Evolutionary conservation across 2,113 vertebrate species (phyloP).

Genomic region (Corapipo altera): DNA sequence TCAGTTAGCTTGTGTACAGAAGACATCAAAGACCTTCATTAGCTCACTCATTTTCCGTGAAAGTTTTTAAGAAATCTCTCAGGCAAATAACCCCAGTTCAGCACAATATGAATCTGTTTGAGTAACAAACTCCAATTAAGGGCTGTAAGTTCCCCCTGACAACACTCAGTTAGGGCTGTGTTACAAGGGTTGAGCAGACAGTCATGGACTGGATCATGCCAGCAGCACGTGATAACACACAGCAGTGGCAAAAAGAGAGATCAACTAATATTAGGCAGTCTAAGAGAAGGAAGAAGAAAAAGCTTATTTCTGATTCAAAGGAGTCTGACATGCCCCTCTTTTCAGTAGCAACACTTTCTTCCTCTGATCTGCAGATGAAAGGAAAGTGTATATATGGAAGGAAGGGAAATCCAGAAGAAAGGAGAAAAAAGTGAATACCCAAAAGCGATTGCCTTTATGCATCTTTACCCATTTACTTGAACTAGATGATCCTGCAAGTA

Average conservation of each 20-base stretch:
- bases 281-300: not conserved
- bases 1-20: conserved; percentile 35
- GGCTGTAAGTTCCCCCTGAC: not conserved
- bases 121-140: not conserved
- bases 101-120: not conserved
- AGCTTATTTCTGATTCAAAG: not conserved
- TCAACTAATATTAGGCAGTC: not conserved
- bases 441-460: not conserved
- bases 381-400: not conserved
- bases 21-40: conserved; percentile 45
- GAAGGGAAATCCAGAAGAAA: not conserved
- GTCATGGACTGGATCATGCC: not conserved
- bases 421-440: not conserved
- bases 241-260: not conserved
- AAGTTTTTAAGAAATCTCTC: conserved; percentile 1
- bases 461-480: not conserved
- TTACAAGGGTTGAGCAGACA: not conserved
- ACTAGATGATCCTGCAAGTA: not conserved
- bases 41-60: not conserved
- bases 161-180: not conserved
- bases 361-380: conserved; percentile 12
- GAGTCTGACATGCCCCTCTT: not conserved
- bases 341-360: not conserved
- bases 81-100: not conserved
- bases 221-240: not conserved